phyloP scores from a whole-genome alignment of 1,140 invertebrate genomes.

The Monochamus saltuarius region DNA sequence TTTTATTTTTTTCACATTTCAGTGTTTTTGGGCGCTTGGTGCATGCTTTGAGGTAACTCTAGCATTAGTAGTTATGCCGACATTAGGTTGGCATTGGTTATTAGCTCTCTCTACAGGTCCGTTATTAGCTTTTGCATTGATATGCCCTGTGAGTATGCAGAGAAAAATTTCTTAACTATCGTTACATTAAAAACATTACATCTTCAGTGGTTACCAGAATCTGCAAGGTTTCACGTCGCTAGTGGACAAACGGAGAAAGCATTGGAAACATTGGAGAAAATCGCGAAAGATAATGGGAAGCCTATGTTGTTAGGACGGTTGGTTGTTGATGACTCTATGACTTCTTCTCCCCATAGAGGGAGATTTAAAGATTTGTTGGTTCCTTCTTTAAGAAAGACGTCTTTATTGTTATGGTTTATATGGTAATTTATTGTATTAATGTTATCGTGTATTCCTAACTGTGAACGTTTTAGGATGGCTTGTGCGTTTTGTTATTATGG shows the following conservation, averaged over 20 bases:
- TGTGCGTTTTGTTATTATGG: constrained; percentile 97
- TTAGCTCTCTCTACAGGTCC: constrained; percentile 86
- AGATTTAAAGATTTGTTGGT: constrained; percentile 76
- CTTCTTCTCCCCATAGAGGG: constrained; percentile 63
- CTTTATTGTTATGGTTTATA: constrained; percentile 89
- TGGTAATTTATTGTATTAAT: constrained; percentile 63
- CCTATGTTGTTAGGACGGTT: constrained; percentile 85
- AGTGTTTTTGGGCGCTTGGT: constrained; percentile 96
- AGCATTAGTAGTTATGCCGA: constrained; percentile 89
- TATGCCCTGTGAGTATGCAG: constrained; percentile 67
- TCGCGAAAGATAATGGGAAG: constrained; percentile 84
- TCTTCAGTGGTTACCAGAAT: constrained; percentile 88
- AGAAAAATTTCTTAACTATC: not conserved
- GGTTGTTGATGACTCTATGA: constrained; percentile 74
- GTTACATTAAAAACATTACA: not conserved
- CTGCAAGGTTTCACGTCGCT: constrained; percentile 84
- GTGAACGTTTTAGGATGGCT: constrained; percentile 67
- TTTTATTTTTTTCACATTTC: constrained; percentile 43
- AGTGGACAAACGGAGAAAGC: constrained; percentile 85
- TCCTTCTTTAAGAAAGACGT: constrained; percentile 78
- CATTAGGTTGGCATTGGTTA: constrained; percentile 88
- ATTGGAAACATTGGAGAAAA: constrained; percentile 75
- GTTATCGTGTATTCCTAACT: not conserved
- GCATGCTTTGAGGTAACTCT: constrained; percentile 90
- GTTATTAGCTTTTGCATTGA: constrained; percentile 77